Percentiles rank a stretch among this genome's conserved stretches.
Conservation (phyloP, 1,140 invertebrate genomes). For the Diorhabda carinulata region DNA sequence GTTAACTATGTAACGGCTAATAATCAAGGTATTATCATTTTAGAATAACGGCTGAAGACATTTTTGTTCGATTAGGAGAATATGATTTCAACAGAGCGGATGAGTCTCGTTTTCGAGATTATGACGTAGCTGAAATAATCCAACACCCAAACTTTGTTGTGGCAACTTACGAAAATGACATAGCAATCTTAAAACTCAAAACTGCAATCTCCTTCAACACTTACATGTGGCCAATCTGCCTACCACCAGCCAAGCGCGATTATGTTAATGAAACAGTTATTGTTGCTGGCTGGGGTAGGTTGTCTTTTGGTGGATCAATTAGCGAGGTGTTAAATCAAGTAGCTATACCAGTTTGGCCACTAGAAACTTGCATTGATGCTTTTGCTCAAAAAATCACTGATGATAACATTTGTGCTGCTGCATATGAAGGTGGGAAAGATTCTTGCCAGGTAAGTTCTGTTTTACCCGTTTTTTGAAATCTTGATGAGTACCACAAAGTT, state of each 20-base stretch:
- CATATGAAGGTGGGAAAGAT: slow-evolving; percentile 67
- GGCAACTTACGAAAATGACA: slow-evolving; percentile 70
- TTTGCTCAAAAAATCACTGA: slow-evolving; percentile 62
- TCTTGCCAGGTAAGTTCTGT: slow-evolving; percentile 65
- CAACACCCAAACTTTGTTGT: slow-evolving; percentile 62
- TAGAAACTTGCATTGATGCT: slow-evolving; percentile 60
- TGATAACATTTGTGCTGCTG: slow-evolving; percentile 69
- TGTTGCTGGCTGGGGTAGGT: slow-evolving; percentile 71
- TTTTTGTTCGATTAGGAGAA: slow-evolving; percentile 73
- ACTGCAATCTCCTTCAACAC: slow-evolving; percentile 65
- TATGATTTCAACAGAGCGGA: slow-evolving; percentile 66
- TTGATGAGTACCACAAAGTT: too few relatives aligned
- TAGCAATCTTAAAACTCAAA: slow-evolving; percentile 72
- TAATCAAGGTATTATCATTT: not conserved
- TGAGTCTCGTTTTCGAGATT: slow-evolving; percentile 63
- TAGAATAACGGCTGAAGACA: slow-evolving; percentile 55
- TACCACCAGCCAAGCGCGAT: slow-evolving; percentile 61
- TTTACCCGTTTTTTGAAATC: not conserved
- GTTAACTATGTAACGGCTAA: too few relatives aligned
- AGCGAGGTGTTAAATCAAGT: slow-evolving; percentile 73
- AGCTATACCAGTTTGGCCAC: slow-evolving; percentile 75
- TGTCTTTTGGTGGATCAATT: slow-evolving; percentile 61
- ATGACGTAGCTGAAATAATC: slow-evolving; percentile 59
- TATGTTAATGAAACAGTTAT: slow-evolving; percentile 63
- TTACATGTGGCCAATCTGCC: slow-evolving; percentile 80